Conservation (phyloP, 37 sponge, comb jelly and placozoan species). For the Cliona cf. orientalis region DNA sequence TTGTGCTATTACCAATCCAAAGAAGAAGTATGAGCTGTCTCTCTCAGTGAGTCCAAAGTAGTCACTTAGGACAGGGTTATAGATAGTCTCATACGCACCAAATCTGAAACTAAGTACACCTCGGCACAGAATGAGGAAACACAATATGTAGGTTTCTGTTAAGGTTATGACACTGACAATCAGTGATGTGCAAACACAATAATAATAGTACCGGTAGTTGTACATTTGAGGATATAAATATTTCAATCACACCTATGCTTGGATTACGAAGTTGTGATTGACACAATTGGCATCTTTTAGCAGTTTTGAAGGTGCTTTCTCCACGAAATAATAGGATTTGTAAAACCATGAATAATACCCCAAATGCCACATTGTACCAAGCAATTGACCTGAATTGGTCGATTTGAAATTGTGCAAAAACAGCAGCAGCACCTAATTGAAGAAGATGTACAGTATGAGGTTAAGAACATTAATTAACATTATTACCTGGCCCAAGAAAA, state of each 20-base stretch:
- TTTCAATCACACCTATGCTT: neutral
- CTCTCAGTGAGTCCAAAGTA: constrained; percentile 67
- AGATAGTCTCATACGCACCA: constrained; percentile 60
- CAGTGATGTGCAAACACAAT: no score
- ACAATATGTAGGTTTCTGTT: constrained; percentile 5
- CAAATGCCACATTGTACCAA: constrained; percentile 43
- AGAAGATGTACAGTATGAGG: neutral
- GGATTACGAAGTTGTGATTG: neutral
- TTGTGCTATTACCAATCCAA: constrained; percentile 11
- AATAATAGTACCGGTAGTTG: neutral
- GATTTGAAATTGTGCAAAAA: constrained; percentile 36
- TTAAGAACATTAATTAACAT: neutral
- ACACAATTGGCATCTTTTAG: neutral
- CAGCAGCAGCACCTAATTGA: constrained; percentile 10
- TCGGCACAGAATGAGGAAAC: constrained; percentile 18
- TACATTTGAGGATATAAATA: constrained; percentile 8
- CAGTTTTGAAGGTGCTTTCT: neutral
- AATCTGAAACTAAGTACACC: constrained; percentile 42
- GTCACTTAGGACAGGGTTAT: constrained; percentile 68
- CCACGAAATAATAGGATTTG: constrained; percentile 15
- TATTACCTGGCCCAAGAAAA: constrained; percentile 28
- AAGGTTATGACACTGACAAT: no score
- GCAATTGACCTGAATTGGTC: constrained; percentile 48
- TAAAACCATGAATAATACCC: constrained; percentile 4
- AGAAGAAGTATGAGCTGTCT: constrained; percentile 38